phyloP scores from a whole-genome alignment of 2,888 invertebrate genomes.

The Athripsodes cinereus region DNA sequence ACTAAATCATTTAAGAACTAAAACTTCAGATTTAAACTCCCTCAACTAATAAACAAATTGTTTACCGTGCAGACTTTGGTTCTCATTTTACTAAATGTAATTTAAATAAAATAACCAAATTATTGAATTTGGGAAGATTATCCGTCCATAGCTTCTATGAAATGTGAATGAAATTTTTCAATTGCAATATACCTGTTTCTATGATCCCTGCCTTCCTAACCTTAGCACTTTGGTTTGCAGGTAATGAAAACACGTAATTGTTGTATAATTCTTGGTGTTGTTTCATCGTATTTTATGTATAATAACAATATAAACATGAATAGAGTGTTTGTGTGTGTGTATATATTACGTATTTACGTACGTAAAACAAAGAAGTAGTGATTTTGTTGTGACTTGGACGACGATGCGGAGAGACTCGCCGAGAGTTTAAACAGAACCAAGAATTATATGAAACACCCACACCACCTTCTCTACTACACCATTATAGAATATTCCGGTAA shows the following conservation, averaged over 20 bases:
- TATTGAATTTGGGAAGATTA: no score
- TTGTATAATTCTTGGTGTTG: slow-evolving; percentile 16
- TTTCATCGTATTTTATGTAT: not conserved
- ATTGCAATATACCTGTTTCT: slow-evolving; percentile 6
- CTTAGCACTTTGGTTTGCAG: slow-evolving; percentile 16
- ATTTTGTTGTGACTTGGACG: not conserved
- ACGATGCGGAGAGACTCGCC: slow-evolving; percentile 5
- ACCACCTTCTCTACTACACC: not conserved
- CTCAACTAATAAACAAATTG: no score
- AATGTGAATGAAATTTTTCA: not conserved
- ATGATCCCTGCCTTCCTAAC: slow-evolving; percentile 7
- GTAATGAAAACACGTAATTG: slow-evolving; percentile 8
- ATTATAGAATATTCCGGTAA: not conserved
- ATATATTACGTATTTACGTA: not conserved
- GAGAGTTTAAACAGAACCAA: not conserved
- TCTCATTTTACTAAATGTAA: no score
- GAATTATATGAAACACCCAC: slow-evolving; percentile 3
- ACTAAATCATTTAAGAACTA: no score
- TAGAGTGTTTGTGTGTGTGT: not conserved
- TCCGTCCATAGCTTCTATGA: no score
- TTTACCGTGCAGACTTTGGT: no score
- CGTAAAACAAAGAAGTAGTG: not conserved
- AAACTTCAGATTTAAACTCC: no score
- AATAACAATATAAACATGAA: not conserved
- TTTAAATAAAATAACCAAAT: no score